Conservation (phyloP, 1,140 invertebrate genomes). For the Triops longicaudatus region DNA sequence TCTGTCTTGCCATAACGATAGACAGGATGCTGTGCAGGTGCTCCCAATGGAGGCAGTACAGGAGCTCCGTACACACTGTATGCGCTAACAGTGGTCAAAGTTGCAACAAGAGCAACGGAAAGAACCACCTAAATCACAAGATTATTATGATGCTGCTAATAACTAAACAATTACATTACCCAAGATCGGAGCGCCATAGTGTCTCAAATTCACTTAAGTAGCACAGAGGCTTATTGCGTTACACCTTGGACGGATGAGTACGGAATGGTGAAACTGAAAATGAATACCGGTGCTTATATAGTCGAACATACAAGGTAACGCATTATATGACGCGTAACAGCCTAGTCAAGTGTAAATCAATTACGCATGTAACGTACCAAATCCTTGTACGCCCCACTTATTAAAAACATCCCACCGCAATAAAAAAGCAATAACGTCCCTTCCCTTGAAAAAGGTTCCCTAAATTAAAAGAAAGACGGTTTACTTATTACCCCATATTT, state of each 20-base stretch:
- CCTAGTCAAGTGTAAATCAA: background rate
- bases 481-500: no score
- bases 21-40: slow-evolving; percentile 3
- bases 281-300: background rate
- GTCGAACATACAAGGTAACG: background rate
- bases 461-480: no score
- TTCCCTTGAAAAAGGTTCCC: no score
- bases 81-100: background rate
- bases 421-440: no score
- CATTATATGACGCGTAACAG: background rate
- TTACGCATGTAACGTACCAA: background rate
- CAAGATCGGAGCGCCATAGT: background rate
- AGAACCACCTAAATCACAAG: background rate
- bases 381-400: background rate
- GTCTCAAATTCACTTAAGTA: no score
- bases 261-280: background rate
- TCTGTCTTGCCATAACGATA: slow-evolving; percentile 21
- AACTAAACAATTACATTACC: background rate
- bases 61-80: slow-evolving; percentile 6
- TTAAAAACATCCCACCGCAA: background rate
- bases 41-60: slow-evolving; percentile 16
- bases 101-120: background rate
- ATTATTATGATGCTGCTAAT: background rate
- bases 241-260: no score
- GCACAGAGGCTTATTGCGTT: no score